Evolutionary conservation across 2,113 vertebrate genomes (phyloP), one percentile per base, ranked within the genome.

Genomic region (Halichoerus grypus): DNA sequence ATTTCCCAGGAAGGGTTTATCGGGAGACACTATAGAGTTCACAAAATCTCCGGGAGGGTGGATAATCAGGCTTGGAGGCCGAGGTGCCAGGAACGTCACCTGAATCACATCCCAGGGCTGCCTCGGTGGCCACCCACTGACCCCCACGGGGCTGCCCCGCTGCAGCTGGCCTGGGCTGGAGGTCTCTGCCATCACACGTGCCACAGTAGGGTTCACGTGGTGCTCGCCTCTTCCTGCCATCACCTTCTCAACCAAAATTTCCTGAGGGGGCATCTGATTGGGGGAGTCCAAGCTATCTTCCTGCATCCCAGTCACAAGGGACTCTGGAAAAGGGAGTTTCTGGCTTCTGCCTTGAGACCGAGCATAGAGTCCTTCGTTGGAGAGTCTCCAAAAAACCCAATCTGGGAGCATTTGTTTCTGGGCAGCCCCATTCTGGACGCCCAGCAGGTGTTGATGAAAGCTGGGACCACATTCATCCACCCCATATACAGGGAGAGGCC

Each of bases 241-340:
- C n/a, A n/a, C 16, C 26, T 57, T 51, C 33, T 71, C 33, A 59
- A 72, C 42, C 36, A 49, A 69, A 49, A 76, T 51, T 55, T 96
- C 67, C 91, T 2, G 1, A 61, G 51, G 13, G 33, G 5, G 1
- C 36, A 2, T 53, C 15, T 86, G n/a, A 79, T 1, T 67, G 26
- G 72, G 33, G n/a, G 63, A 81, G 49, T 28, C 76, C 72, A 39
- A 65, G 55, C 42, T 57, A 31, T 51, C 13, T 13, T 22, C 57
- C 51, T 95, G 31, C 14, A 15, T 71, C n/a, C 33, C 8, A 22
- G 46, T 16, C 84, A 31, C 46, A 88, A 93, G 88, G 36, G 26
- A 33, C 11, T 3, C 82, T 95, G 85, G 39, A 39, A 71, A 87
- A 88, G 31, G 65, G 79, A 76, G 15, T 42, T 87, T 89, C n/a